Base-by-base conservation (phyloP, 1,140 invertebrate species). In the Plodia interpunctella region DNA sequence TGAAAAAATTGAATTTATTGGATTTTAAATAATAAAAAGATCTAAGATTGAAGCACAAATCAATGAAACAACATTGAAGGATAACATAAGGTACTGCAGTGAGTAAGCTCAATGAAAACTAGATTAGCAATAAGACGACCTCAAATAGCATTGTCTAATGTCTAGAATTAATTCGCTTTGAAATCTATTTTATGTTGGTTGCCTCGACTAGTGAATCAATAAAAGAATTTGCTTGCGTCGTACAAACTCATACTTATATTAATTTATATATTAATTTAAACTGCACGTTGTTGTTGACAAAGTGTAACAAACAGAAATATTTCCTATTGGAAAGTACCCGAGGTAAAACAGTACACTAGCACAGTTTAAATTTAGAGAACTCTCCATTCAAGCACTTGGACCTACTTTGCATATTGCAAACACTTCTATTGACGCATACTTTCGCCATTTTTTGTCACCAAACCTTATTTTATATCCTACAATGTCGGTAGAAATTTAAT, bases 401-500 rank as follows among this genome's bases (percentile, higher is more conserved):
- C 38, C 38, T 44, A 44, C 38, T 44, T 44, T 15, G 38, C 38
- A 44, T 44, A 15, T 44, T 44, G 38, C 38, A 44, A 44, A 44
- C 15, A 44, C 3, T 44, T 35, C 2, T 44, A 17, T 44, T 44
- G 38, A 44, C 38, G 13, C 5, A 44, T 44, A 44, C 38, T 44
- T 44, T 44, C 38, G 38, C 38, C 38, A 44, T 10, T 44, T 44
- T 44, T 44, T 15, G 38, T 44, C 38, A 1, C 38, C 13, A 44
- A 44, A 15, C 38, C 38, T 17, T 32, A 32, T 32, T n/a, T 44
- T 44, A 44, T n/a, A 15, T 44, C 38, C 15, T 44, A 44, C 38
- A 35, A 2, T 44, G 38, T n/a, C 15, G 15, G 13, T 44, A 44
- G 38, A 44, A 44, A 44, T 44, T 44, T 44, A 4, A 44, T 15